A percentile compares a stretch with the other conserved stretches of the same genome.
These are phyloP conservation scores for Synchiropus splendidus DNA, from an alignment of 2,113 vertebrate species.

Conservation along the genomic window DNA sequence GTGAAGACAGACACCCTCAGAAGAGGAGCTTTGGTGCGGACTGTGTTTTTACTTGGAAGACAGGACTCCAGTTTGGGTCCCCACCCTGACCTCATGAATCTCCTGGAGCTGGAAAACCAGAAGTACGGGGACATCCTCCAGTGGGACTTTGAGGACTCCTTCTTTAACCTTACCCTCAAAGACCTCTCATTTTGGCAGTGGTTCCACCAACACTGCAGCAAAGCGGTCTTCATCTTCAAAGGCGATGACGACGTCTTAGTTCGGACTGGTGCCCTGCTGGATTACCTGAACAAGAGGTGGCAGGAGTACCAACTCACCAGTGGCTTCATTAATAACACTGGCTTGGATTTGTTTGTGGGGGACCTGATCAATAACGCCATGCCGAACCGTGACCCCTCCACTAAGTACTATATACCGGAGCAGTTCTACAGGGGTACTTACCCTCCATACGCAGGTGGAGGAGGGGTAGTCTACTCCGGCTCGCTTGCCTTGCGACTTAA, in stretches of 20 bases:
- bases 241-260: conserved; percentile 74
- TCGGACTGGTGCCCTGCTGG: conserved; percentile 58
- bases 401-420: conserved; percentile 72
- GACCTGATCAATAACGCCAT: conserved; percentile 64
- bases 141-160: conserved; percentile 72
- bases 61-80: conserved; percentile 60
- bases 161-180: conserved; percentile 73
- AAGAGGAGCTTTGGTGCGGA: conserved; percentile 43
- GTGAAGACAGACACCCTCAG: conserved; percentile 29
- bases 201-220: conserved; percentile 58
- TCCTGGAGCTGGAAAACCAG: conserved; percentile 60
- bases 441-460: conserved; percentile 70
- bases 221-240: conserved; percentile 63
- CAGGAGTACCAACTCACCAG: conserved; percentile 32
- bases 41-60: conserved; percentile 66
- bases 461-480: conserved; percentile 68
- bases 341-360: conserved; percentile 58
- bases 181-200: conserved; percentile 71
- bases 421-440: conserved; percentile 66
- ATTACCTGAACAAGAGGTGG: conserved; percentile 48
- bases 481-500: conserved; percentile 52
- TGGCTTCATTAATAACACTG: conserved; percentile 11
- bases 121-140: conserved; percentile 64
- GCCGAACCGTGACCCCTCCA: conserved; percentile 59
- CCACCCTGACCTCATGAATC: conserved; percentile 55